Evolutionary conservation across 1,140 invertebrate species (phyloP).

Genomic region (Antheraea mylitta): DNA sequence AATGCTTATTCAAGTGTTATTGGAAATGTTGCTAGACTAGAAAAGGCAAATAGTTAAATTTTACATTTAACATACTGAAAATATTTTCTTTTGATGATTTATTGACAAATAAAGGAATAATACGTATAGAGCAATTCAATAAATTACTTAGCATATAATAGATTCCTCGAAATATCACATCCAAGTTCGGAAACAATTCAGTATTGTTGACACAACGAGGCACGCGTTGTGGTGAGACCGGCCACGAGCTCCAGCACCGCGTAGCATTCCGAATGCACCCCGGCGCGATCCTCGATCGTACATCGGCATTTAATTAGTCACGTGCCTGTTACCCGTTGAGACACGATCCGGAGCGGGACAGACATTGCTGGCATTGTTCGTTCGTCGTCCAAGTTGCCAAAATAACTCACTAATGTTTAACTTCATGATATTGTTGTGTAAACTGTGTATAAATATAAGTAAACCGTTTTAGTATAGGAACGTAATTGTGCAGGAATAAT

Average conservation of each 20-base stretch:
- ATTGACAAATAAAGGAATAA: neutral
- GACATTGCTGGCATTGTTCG: slow-evolving; percentile 57
- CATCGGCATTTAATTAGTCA: slow-evolving; percentile 75
- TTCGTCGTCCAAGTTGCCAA: slow-evolving; percentile 42
- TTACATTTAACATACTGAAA: no score
- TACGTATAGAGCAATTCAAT: neutral
- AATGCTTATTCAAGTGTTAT: no score
- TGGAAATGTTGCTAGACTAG: no score
- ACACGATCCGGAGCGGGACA: slow-evolving; percentile 46
- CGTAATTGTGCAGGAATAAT: no score
- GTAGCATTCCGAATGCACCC: slow-evolving; percentile 60
- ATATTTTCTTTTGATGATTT: no score
- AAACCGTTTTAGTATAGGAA: no score
- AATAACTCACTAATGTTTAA: slow-evolving; percentile 53
- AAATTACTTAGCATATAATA: slow-evolving; percentile 7
- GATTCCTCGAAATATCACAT: slow-evolving; percentile 27
- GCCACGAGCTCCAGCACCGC: slow-evolving; percentile 44
- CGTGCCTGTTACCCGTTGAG: slow-evolving; percentile 54
- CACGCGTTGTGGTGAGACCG: slow-evolving; percentile 49
- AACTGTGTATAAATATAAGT: no score
- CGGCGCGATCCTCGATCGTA: slow-evolving; percentile 37
- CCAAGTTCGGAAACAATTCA: slow-evolving; percentile 56
- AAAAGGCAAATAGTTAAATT: no score
- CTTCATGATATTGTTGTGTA: slow-evolving; percentile 22
- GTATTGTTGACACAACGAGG: slow-evolving; percentile 46